phyloP scores from a whole-genome alignment of 1,140 invertebrate genomes.

The Diprion similis region DNA sequence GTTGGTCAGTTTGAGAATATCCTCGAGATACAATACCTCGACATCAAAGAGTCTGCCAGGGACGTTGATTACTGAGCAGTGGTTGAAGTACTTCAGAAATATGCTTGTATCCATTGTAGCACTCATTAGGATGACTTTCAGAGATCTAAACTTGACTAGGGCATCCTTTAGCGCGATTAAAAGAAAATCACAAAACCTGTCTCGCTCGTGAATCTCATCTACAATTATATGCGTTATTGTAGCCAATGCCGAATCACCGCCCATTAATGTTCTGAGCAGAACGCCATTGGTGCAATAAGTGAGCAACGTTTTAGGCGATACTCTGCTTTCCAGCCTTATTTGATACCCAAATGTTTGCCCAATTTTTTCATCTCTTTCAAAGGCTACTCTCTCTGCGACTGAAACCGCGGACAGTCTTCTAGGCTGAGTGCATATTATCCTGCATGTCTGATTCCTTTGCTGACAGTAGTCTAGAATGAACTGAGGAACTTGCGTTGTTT shows the following conservation, averaged over 20 bases:
- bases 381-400: constrained; percentile 80
- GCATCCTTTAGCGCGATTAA: constrained; percentile 84
- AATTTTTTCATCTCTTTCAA: constrained; percentile 86
- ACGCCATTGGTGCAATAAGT: constrained; percentile 94
- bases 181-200: constrained; percentile 92
- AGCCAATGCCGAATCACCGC: constrained; percentile 70
- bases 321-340: constrained; percentile 85
- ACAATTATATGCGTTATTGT: constrained; percentile 86
- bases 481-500: constrained; percentile 92
- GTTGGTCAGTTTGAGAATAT: constrained; percentile 76
- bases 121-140: constrained; percentile 94
- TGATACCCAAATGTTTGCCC: constrained; percentile 94
- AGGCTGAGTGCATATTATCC: constrained; percentile 94
- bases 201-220: constrained; percentile 95
- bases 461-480: constrained; percentile 84
- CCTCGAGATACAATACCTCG: constrained; percentile 81
- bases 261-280: constrained; percentile 84
- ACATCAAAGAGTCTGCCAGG: constrained; percentile 83
- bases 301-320: constrained; percentile 81
- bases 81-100: constrained; percentile 85
- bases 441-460: constrained; percentile 70
- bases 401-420: constrained; percentile 88
- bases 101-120: constrained; percentile 85
- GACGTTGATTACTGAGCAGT: constrained; percentile 79
- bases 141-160: constrained; percentile 71